These are phyloP conservation scores for Pogona vitticeps DNA, from an alignment of 2,113 vertebrate genomes.

Conservation along the genomic window DNA sequence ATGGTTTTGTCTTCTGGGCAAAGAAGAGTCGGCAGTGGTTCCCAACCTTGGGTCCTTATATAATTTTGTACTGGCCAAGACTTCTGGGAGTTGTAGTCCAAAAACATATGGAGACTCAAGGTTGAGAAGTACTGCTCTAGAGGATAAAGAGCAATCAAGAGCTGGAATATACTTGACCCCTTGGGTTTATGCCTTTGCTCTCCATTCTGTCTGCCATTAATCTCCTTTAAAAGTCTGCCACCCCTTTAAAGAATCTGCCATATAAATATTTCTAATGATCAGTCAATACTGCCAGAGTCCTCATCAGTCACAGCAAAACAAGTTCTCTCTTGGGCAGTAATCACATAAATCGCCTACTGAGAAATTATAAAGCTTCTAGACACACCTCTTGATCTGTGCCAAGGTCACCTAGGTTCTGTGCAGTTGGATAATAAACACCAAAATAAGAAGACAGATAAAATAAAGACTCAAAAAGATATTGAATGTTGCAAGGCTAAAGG, in stretches of 20 bases:
- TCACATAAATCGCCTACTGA: conserved; percentile 73
- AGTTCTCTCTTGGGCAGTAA: conserved; percentile 71
- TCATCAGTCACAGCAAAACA: conserved; percentile 75
- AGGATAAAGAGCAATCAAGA: conserved; percentile 54
- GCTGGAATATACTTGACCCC: conserved; percentile 11
- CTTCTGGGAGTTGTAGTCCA: too few species aligned
- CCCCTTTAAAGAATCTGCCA: conserved; percentile 65
- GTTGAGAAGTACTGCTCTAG: too few species aligned
- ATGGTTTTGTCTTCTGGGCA: neutral
- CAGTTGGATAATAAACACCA: conserved; percentile 48
- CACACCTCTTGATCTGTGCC: conserved; percentile 71
- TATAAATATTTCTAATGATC: conserved; percentile 78
- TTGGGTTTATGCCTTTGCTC: neutral
- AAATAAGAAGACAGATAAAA: conserved; percentile 57
- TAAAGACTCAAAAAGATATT: conserved; percentile 39
- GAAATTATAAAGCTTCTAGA: conserved; percentile 74
- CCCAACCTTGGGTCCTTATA: too few species aligned
- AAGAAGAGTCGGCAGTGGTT: neutral
- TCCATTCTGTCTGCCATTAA: conserved; percentile 48
- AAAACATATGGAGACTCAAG: too few species aligned
- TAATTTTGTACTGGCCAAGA: too few species aligned
- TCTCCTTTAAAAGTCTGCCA: conserved; percentile 55
- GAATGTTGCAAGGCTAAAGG: conserved; percentile 1
- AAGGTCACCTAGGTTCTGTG: conserved; percentile 68
- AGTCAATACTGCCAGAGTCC: conserved; percentile 69